phyloP scores from a whole-genome alignment of 1,140 invertebrate genomes.

The Monochamus saltuarius region DNA sequence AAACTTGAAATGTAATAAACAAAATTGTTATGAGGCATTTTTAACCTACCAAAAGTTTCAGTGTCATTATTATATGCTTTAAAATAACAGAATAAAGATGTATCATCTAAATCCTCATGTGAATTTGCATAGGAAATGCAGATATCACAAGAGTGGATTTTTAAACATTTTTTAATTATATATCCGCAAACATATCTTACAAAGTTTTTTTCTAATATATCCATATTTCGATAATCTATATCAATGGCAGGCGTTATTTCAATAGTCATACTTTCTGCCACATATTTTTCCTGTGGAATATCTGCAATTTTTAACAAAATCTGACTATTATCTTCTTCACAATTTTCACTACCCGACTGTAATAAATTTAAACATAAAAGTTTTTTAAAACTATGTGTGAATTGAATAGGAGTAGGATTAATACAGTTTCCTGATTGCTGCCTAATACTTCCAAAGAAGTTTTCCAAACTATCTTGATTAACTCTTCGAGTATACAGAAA shows the following conservation, averaged over 20 bases:
- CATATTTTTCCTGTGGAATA: constrained; percentile 1
- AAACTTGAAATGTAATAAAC: constrained; percentile 9
- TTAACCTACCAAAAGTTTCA: constrained; percentile 7
- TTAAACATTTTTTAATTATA: constrained; percentile 14
- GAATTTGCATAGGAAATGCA: neutral
- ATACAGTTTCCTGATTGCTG: constrained; percentile 10
- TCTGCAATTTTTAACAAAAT: neutral
- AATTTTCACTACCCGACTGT: constrained; percentile 10
- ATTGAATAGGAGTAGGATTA: constrained; percentile 11
- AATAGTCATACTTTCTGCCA: neutral
- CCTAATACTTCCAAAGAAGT: constrained; percentile 13
- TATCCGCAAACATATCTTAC: constrained; percentile 17
- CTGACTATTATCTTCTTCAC: constrained; percentile 7
- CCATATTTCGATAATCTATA: constrained; percentile 4
- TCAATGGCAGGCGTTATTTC: neutral
- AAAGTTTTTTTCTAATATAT: neutral
- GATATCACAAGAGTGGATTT: constrained; percentile 5
- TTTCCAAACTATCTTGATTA: constrained; percentile 5
- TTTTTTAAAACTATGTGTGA: constrained; percentile 11
- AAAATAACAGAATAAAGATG: neutral
- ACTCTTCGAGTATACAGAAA: neutral
- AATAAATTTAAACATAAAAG: constrained; percentile 12
- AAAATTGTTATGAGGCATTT: constrained; percentile 4
- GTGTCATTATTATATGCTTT: neutral
- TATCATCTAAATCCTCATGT: neutral